phyloP scores from a whole-genome alignment of 2,113 vertebrate genomes.

The Gracilinanus agilis region DNA sequence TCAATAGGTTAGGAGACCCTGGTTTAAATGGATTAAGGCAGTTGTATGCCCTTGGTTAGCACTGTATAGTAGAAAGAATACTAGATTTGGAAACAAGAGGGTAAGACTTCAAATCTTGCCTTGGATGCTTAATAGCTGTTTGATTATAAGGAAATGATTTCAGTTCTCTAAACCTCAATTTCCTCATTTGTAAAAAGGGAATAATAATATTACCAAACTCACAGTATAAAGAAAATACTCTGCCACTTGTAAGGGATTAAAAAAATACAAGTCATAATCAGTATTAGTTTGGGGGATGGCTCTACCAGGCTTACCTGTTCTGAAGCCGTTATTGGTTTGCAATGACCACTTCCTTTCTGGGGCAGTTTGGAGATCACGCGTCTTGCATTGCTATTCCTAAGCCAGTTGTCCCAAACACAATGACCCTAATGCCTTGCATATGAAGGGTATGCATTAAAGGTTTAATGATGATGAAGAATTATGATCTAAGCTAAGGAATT shows the following conservation, averaged over 20 bases:
- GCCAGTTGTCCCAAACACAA: background rate
- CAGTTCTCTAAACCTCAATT: background rate
- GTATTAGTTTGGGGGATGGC: background rate
- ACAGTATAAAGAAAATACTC: background rate
- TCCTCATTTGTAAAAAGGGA: background rate
- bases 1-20: background rate
- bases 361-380: background rate
- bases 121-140: background rate
- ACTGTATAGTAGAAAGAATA: background rate
- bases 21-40: background rate
- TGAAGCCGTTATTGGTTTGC: background rate
- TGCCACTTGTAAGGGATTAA: background rate
- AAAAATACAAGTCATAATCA: background rate
- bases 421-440: background rate
- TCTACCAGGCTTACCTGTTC: background rate
- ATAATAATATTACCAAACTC: background rate
- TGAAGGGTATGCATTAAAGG: background rate
- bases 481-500: background rate
- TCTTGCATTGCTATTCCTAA: background rate
- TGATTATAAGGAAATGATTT: background rate
- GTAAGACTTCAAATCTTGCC: background rate
- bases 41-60: background rate
- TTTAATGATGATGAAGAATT: constrained; percentile 5
- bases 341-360: background rate
- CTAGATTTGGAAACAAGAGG: background rate